Conservation (phyloP, 1,140 invertebrate species). For the Zaprionus nigranus region DNA sequence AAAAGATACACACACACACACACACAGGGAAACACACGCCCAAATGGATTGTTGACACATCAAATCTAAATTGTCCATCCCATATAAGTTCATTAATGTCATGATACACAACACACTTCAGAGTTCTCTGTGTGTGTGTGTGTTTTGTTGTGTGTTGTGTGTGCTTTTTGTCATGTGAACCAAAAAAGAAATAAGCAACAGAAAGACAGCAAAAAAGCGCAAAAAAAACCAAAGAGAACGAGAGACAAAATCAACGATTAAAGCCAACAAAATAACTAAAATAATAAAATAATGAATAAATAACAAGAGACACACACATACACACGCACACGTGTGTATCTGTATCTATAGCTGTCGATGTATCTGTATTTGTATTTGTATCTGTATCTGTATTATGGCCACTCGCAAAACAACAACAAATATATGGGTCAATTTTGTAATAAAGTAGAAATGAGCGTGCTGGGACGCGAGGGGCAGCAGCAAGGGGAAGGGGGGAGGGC, state of each 20-base stretch:
- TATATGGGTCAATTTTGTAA: slow-evolving; percentile 82
- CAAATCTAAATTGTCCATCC: slow-evolving; percentile 66
- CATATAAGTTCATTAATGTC: slow-evolving; percentile 81
- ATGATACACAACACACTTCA: slow-evolving; percentile 61
- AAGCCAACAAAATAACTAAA: slow-evolving; percentile 54
- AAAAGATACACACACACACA: slow-evolving; percentile 18
- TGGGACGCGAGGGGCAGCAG: background rate
- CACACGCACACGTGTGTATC: slow-evolving; percentile 14
- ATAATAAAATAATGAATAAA: slow-evolving; percentile 82
- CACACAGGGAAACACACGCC: slow-evolving; percentile 16
- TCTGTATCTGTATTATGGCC: slow-evolving; percentile 45
- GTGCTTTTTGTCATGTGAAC: slow-evolving; percentile 36
- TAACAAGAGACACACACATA: slow-evolving; percentile 61
- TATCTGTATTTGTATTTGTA: slow-evolving; percentile 48
- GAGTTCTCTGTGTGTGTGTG: slow-evolving; percentile 1
- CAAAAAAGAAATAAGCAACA: slow-evolving; percentile 3
- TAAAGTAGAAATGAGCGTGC: slow-evolving; percentile 62
- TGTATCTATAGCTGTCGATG: slow-evolving; percentile 33
- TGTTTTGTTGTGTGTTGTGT: slow-evolving; percentile 24
- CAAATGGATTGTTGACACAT: slow-evolving; percentile 60
- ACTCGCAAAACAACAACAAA: slow-evolving; percentile 56
- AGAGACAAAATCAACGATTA: slow-evolving; percentile 30
- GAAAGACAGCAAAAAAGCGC: slow-evolving; percentile 24
- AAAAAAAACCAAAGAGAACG: slow-evolving; percentile 45
- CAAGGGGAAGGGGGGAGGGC: background rate